Evolutionary conservation across 2,888 invertebrate genomes (phyloP), one percentile per base, ranked within the genome.

Genomic region (Coelopa pilipes): DNA sequence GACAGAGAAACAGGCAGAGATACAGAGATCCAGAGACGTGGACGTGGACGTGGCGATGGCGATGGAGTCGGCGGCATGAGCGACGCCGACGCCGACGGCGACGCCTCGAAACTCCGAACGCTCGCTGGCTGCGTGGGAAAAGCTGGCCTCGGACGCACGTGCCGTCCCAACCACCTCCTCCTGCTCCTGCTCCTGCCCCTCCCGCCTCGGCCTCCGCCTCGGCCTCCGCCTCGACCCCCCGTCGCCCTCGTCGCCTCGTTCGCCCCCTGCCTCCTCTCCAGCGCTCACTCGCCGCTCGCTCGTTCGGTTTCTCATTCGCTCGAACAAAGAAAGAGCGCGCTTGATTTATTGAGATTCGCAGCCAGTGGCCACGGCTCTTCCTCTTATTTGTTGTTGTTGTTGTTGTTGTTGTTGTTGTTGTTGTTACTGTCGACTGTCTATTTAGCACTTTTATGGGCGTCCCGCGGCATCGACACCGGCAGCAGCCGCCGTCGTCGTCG

Each of bases 311-410:
- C 67, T 45, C 67, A 55, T 55, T 67, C 50, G 7, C 34, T 53
- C 67, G 55, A 67, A 67, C 67, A 67, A 67, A 67, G 67, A n/a
- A n/a, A n/a, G n/a, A n/a, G 55, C 34, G 19, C 67, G 19, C 63
- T 53, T 53, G 67, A 67, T 67, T 67, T 67, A 67, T 67, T 67
- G 67, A 53, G 67, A 67, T 67, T 66, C 50, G 50, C 47, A 50
- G 66, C 66, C 47, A 21, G 67, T n/a, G 67, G 55, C 67, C 24
- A 10, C 53, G 67, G 19, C 65, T 65, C 34, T 34, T 34, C 34
- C 34, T 34, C 34, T 34, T 34, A 2, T 34, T 34, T 7, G 34
- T 34, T 34, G 34, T 34, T 34, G 34, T 34, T 7, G 7, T 34
- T 34, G 34, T 47, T 72, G 50, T 24, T 12, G 59, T 63, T 62